Percentiles rank a stretch among this genome's conserved stretches.
These are phyloP conservation scores for Mesocricetus auratus DNA, from an alignment of 2,113 vertebrate genomes.

Conservation along the genomic window DNA sequence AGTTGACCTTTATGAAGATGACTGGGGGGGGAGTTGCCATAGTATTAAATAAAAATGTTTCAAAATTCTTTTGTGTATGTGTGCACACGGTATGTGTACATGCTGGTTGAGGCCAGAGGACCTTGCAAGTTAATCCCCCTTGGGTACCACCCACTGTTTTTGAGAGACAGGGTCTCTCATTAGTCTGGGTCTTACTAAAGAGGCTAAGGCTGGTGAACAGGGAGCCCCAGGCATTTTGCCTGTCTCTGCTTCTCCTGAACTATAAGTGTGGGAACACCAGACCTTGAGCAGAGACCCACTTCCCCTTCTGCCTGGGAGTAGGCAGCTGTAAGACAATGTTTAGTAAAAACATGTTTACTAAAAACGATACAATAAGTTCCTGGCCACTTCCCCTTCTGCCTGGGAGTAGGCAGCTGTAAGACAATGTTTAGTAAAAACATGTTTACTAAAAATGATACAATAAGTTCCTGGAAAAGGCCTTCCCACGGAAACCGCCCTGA, in stretches of 20 bases:
- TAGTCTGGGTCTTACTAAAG: not conserved
- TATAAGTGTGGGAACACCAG: too few species aligned
- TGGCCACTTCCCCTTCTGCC: too few species aligned
- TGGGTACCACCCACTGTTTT: not conserved
- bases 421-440: too few species aligned
- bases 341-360: too few species aligned
- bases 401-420: too few species aligned
- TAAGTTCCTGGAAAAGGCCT: too few species aligned
- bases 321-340: too few species aligned
- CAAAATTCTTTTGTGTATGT: not conserved
- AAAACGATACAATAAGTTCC: too few species aligned
- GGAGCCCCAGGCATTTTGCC: not conserved
- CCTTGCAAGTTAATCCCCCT: not conserved
- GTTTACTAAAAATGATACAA: too few species aligned
- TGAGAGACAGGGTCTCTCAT: not conserved
- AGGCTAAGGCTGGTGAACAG: not conserved
- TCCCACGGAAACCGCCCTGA: too few species aligned
- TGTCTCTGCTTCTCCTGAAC: not conserved
- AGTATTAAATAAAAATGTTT: not conserved
- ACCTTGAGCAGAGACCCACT: too few species aligned
- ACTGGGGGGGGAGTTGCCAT: not conserved
- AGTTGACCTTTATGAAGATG: not conserved
- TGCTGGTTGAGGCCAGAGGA: not conserved
- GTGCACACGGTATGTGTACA: not conserved
- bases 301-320: too few species aligned